phyloP scores from a whole-genome alignment of 2,888 invertebrate species.

The Lamellibrachia columna region DNA sequence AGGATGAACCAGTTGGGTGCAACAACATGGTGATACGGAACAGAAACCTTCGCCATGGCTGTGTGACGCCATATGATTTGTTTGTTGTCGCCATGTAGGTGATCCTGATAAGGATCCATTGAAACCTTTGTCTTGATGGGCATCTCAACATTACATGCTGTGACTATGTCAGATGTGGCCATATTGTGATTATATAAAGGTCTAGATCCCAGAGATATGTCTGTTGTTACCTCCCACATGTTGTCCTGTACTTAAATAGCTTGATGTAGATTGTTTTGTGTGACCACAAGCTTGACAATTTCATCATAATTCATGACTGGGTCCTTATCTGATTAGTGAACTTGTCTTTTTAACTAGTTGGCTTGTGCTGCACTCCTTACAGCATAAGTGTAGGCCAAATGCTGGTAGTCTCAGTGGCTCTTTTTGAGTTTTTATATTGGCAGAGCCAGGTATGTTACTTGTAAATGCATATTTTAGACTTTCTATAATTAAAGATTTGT shows the following conservation, averaged over 20 bases:
- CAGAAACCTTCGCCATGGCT: background rate
- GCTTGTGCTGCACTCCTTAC: background rate
- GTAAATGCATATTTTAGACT: too few species aligned
- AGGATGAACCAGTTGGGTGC: background rate
- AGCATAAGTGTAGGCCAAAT: background rate
- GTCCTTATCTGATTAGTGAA: background rate
- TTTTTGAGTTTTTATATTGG: too few species aligned
- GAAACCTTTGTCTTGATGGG: slow-evolving; percentile 12
- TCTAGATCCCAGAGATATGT: background rate
- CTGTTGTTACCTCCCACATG: background rate
- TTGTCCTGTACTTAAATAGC: background rate
- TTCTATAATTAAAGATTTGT: too few species aligned
- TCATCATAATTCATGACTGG: background rate
- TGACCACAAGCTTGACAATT: background rate
- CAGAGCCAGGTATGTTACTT: too few species aligned
- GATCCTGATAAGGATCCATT: background rate
- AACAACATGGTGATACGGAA: background rate
- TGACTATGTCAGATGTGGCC: background rate
- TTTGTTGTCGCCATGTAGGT: background rate
- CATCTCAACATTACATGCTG: background rate
- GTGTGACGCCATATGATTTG: background rate
- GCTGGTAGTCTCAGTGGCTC: too few species aligned
- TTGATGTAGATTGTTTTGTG: background rate
- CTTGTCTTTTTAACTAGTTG: background rate
- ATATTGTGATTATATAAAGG: background rate